A percentile compares a stretch with the other conserved stretches of the same genome.
These are phyloP conservation scores for Pseudeuparius sepicola DNA, from an alignment of 2,888 invertebrate genomes.

Conservation along the genomic window DNA sequence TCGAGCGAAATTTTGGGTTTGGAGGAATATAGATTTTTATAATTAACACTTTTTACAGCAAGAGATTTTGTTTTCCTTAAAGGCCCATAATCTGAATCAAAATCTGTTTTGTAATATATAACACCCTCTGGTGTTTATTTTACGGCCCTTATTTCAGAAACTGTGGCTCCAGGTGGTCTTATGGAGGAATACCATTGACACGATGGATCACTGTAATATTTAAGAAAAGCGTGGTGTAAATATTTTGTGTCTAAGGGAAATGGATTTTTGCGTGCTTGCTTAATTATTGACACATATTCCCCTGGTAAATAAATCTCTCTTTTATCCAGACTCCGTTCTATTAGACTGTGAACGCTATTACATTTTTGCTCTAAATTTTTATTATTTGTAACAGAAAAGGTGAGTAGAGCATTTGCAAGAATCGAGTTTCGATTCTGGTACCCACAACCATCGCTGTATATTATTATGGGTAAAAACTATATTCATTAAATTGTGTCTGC, in stretches of 20 bases:
- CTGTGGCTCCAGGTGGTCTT: constrained; percentile 12
- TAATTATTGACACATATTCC: constrained; percentile 9
- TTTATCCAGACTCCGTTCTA: constrained; percentile 11
- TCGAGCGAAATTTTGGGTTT: constrained; percentile 10
- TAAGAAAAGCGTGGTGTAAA: constrained; percentile 10
- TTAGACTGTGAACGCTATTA: constrained; percentile 10
- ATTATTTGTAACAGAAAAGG: constrained; percentile 1
- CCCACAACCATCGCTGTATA: constrained; percentile 5
- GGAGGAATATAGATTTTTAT: constrained; percentile 6
- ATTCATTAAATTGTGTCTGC: constrained; percentile 7
- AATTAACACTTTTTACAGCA: constrained; percentile 7
- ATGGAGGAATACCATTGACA: constrained; percentile 9
- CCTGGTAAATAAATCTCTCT: constrained; percentile 11
- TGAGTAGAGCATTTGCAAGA: constrained; percentile 4
- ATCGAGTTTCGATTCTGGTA: constrained; percentile 2
- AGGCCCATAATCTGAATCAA: constrained; percentile 8
- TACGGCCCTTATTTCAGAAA: constrained; percentile 10
- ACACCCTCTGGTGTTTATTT: constrained; percentile 11
- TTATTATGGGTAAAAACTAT: constrained; percentile 5
- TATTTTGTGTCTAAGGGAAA: constrained; percentile 9
- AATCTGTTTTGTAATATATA: constrained; percentile 11
- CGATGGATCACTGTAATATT: constrained; percentile 9
- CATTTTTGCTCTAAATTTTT: constrained; percentile 11
- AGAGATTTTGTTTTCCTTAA: constrained; percentile 9
- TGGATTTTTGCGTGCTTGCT: constrained; percentile 19